phyloP scores from a whole-genome alignment of 2,888 invertebrate genomes.

The Cephus pulcher region DNA sequence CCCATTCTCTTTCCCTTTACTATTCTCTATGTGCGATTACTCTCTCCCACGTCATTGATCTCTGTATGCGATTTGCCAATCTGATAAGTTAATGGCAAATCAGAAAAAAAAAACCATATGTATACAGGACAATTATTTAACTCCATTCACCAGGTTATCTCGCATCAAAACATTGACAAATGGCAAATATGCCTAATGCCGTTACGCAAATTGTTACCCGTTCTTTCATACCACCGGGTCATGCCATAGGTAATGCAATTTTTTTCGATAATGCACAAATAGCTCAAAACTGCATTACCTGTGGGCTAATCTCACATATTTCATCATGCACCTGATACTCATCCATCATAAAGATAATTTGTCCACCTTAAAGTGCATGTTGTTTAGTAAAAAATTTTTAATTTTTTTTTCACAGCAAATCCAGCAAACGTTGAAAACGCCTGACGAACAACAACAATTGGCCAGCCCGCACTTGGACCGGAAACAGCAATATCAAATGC shows the following conservation, averaged over 20 bases:
- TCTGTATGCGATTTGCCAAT: background rate
- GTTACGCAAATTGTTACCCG: background rate
- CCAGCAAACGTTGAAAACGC: background rate
- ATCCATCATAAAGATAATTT: too few species aligned
- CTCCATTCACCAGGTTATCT: background rate
- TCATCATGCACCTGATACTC: too few species aligned
- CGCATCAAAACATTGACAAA: background rate
- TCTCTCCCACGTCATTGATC: background rate
- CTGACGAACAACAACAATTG: background rate
- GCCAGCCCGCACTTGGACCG: background rate
- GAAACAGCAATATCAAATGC: background rate
- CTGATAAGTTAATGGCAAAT: background rate
- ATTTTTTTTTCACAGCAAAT: background rate
- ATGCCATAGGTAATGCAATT: background rate
- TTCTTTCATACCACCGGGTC: background rate
- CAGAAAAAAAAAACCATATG: background rate
- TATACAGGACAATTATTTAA: background rate
- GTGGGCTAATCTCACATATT: too few species aligned
- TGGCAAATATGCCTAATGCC: background rate
- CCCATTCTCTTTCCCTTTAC: background rate
- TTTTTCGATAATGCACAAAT: background rate
- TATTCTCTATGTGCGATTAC: background rate
- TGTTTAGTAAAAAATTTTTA: too few species aligned
- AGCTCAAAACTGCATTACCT: too few species aligned
- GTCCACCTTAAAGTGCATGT: too few species aligned